A percentile compares a stretch with the other conserved stretches of the same genome.
Conservation (phyloP, 2,797 vertebrate genomes). For the Choloepus didactylus region DNA sequence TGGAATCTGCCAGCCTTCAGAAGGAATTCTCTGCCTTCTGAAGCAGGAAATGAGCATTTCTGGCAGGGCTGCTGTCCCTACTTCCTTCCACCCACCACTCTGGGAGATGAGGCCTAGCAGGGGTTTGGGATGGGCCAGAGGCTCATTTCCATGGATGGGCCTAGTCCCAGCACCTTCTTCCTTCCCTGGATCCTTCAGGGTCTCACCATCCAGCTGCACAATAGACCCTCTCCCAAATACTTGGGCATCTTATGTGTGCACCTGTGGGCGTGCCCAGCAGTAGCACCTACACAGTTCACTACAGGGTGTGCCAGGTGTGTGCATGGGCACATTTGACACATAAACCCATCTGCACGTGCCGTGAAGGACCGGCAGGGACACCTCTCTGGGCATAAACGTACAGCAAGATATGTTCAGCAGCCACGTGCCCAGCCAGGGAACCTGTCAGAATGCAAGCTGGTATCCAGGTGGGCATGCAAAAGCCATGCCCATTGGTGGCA, state of each 20-base stretch:
- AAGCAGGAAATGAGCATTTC: not conserved
- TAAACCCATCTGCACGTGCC: not conserved
- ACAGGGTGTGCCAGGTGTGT: not conserved
- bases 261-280: fast-evolving
- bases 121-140: not conserved
- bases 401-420: not conserved
- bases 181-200: not conserved
- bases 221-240: not conserved
- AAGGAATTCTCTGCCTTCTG: constrained; percentile 24
- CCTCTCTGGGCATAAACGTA: not conserved
- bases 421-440: not conserved
- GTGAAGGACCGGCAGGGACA: not conserved
- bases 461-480: not conserved
- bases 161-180: not conserved
- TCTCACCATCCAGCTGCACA: not conserved
- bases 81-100: not conserved
- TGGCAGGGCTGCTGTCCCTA: not conserved
- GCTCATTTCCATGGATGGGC: not conserved
- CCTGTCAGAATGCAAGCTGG: not conserved
- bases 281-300: not conserved
- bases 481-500: not conserved
- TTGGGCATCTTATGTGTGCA: not conserved
- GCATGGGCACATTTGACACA: not conserved
- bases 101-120: not conserved
- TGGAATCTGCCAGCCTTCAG: constrained; percentile 20